Evolutionary conservation across 1,140 invertebrate species (phyloP).

Genomic region (Drosophila kohkoa): DNA sequence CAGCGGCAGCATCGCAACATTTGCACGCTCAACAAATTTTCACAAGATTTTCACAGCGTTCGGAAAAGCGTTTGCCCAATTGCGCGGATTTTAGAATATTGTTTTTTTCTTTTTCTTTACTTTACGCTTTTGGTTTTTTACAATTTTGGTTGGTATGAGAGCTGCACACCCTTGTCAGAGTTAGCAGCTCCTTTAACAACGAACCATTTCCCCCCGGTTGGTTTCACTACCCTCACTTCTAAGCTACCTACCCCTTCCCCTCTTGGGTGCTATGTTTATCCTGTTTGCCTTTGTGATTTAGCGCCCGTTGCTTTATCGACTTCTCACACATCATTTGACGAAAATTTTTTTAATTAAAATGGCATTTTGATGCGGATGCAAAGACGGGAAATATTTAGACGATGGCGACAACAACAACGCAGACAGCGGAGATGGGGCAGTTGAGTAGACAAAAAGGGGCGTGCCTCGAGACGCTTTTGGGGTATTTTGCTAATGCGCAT

Average conservation of each 20-base stretch:
- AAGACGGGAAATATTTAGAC: conserved; percentile 18
- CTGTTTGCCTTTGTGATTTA: conserved; percentile 80
- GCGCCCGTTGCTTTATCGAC: conserved; percentile 69
- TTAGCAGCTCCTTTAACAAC: conserved; percentile 4
- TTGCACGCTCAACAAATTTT: conserved; percentile 82
- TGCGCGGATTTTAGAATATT: conserved; percentile 60
- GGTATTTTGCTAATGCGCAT: conserved; percentile 73
- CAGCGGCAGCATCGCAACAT: conserved; percentile 25
- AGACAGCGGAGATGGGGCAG: background rate
- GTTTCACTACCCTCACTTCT: background rate
- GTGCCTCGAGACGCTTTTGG: conserved; percentile 66
- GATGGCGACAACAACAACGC: background rate
- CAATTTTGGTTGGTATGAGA: conserved; percentile 19
- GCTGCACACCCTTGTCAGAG: conserved; percentile 55
- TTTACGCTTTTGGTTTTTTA: conserved; percentile 4
- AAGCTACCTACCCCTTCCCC: background rate
- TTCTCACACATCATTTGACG: conserved; percentile 80
- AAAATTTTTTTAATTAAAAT: conserved; percentile 72
- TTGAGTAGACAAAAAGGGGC: conserved; percentile 47
- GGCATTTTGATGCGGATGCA: conserved; percentile 66
- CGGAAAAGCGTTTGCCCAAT: conserved; percentile 56
- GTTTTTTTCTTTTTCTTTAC: background rate
- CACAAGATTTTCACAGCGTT: conserved; percentile 71
- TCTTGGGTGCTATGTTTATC: conserved; percentile 25
- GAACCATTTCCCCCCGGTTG: background rate